Conservation (phyloP, 2,888 invertebrate genomes). For the Dasysyrphus albostriatus region DNA sequence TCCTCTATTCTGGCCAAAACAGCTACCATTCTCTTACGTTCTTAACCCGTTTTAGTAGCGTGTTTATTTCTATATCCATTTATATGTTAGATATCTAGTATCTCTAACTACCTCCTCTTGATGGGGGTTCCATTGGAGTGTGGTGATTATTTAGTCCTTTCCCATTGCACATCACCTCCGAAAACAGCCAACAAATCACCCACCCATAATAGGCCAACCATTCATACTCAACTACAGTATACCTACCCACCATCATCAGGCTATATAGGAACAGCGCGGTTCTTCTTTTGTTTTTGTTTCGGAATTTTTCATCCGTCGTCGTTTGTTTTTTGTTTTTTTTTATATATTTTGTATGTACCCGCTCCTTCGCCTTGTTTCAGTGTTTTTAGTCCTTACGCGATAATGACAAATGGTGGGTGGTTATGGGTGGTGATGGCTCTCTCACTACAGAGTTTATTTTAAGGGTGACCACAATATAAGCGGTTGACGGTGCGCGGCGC, state of each 20-base stretch:
- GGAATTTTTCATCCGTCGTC: conserved; percentile 49
- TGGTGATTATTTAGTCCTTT: conserved; percentile 72
- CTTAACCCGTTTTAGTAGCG: conserved; percentile 38
- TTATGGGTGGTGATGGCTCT: conserved; percentile 58
- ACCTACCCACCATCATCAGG: conserved; percentile 11
- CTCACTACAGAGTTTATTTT: conserved; percentile 66
- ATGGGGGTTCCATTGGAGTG: conserved; percentile 69
- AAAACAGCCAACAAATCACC: conserved; percentile 33
- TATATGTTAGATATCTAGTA: conserved; percentile 40
- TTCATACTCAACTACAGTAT: not conserved
- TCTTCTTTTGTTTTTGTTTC: conserved; percentile 60
- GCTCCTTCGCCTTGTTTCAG: conserved; percentile 40
- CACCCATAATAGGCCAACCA: conserved; percentile 23
- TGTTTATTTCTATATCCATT: conserved; percentile 54
- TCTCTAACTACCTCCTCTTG: conserved; percentile 59
- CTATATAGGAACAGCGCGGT: conserved; percentile 17
- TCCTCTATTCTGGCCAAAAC: not conserved
- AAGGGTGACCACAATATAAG: conserved; percentile 75
- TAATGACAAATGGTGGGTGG: conserved; percentile 76
- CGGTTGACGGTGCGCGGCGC: conserved; percentile 50
- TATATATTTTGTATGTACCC: conserved; percentile 29
- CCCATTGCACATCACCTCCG: conserved; percentile 69
- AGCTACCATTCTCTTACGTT: conserved; percentile 10
- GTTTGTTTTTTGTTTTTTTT: conserved; percentile 22
- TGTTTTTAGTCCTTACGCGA: conserved; percentile 72